These are phyloP conservation scores for Toxostoma redivivum DNA, from an alignment of 2,113 vertebrate species.

Conservation along the genomic window DNA sequence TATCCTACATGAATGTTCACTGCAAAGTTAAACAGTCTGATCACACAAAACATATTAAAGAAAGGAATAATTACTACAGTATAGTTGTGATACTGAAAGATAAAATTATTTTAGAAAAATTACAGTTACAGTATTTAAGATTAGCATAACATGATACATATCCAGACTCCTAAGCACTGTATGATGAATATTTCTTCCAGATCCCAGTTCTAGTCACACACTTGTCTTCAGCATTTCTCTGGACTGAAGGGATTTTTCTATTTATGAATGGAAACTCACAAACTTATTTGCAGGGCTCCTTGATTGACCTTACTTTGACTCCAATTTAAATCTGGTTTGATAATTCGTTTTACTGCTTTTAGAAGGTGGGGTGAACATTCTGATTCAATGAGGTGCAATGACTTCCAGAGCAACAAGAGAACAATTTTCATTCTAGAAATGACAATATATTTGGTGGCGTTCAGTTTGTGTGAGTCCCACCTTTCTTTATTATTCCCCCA, in stretches of 20 bases:
- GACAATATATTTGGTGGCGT: background rate
- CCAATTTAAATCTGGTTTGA: background rate
- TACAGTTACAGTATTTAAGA: background rate
- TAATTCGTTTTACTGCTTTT: background rate
- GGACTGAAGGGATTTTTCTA: background rate
- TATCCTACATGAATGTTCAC: background rate
- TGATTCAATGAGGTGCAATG: background rate
- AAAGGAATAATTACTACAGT: background rate
- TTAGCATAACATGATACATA: background rate
- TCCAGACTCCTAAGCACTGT: background rate
- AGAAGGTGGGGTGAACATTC: background rate
- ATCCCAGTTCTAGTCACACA: background rate
- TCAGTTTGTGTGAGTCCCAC: background rate
- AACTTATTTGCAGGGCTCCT: background rate
- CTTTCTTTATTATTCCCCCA: background rate
- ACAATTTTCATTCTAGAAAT: background rate
- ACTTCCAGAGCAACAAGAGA: background rate
- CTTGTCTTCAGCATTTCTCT: background rate
- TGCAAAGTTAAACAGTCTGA: background rate
- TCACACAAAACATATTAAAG: background rate
- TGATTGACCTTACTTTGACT: background rate
- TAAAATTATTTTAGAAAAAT: background rate
- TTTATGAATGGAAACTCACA: background rate
- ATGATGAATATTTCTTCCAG: background rate
- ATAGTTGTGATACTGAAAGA: background rate